phyloP scores from a whole-genome alignment of 2,888 invertebrate species.

The Agelastica alni region DNA sequence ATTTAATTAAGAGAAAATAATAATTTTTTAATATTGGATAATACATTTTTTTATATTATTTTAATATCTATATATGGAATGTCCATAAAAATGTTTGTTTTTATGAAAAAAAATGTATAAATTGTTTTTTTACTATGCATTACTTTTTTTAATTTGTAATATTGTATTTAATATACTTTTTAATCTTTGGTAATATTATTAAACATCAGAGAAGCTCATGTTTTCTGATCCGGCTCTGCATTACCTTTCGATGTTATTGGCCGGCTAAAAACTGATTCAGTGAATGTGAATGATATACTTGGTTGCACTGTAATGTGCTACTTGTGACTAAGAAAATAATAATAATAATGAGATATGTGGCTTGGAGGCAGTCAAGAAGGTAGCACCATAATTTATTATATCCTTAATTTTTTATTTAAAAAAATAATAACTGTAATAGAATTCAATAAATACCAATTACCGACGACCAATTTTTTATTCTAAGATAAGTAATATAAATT shows the following conservation, averaged over 20 bases:
- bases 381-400: slow-evolving; percentile 2
- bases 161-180: too few species aligned
- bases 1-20: too few species aligned
- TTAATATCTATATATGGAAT: too few species aligned
- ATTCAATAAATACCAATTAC: slow-evolving; percentile 8
- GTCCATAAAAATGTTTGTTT: too few species aligned
- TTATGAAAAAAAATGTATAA: background rate
- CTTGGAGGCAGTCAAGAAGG: slow-evolving; percentile 1
- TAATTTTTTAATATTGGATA: too few species aligned
- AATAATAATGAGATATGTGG: slow-evolving; percentile 5
- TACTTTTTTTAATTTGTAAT: too few species aligned
- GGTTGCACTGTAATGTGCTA: slow-evolving; percentile 9
- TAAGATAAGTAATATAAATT: background rate
- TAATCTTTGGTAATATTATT: too few species aligned
- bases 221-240: background rate
- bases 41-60: too few species aligned
- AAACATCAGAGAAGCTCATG: too few species aligned
- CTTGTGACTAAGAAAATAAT: slow-evolving; percentile 9
- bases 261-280: background rate
- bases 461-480: background rate
- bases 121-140: background rate
- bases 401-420: slow-evolving; percentile 4
- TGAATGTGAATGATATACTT: slow-evolving; percentile 7
- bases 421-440: slow-evolving; percentile 3
- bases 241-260: background rate